Conservation (phyloP, 2,797 vertebrate genomes). For the Bradypodion pumilum region DNA sequence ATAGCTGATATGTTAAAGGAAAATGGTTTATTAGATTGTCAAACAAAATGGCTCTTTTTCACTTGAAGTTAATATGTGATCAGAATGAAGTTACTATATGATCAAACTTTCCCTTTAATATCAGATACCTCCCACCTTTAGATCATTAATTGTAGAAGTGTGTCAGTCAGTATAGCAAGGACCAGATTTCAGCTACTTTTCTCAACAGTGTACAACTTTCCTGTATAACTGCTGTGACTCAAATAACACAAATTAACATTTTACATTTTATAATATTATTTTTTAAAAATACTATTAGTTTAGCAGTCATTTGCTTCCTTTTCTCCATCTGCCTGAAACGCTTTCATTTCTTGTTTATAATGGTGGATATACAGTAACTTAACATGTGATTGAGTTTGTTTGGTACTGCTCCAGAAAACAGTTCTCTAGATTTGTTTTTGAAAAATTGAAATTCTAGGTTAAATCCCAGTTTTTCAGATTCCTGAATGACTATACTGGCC, state of each 20-base stretch:
- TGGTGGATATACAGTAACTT: not conserved
- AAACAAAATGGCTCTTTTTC: not conserved
- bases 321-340: no score
- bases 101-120: conserved; percentile 3
- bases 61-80: conserved; percentile 16
- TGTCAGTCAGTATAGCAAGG: not conserved
- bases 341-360: not conserved
- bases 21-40: not conserved
- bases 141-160: not conserved
- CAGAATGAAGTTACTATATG: conserved; percentile 14
- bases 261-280: not conserved
- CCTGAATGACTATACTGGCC: not conserved
- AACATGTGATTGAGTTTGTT: not conserved
- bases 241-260: not conserved
- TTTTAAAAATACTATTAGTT: not conserved
- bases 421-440: not conserved
- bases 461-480: not conserved
- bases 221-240: not conserved
- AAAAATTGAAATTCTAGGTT: not conserved
- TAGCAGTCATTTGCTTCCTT: not conserved
- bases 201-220: not conserved
- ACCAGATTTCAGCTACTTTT: not conserved
- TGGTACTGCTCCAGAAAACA: not conserved
- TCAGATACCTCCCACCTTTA: not conserved
- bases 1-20: not conserved